Evolutionary conservation across 2,797 vertebrate genomes (phyloP), one percentile per base, ranked within the genome.

Genomic region (Crenuchus spilurus): DNA sequence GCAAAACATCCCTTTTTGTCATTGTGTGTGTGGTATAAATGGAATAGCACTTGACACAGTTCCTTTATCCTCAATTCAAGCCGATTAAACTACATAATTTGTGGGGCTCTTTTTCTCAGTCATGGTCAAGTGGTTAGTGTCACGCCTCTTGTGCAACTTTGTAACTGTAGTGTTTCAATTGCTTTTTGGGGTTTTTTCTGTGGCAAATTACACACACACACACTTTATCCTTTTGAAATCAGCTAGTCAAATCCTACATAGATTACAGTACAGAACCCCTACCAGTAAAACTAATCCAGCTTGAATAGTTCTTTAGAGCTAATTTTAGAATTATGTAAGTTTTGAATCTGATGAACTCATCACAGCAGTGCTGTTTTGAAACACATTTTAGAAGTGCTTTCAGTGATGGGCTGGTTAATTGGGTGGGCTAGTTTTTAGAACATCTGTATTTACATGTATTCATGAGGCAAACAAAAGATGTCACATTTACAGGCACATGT

Each of bases 251-350:
- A 52, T 52, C 49, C 24, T 11, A 5, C 16, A 13, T 11, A 52
- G 11, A 28, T 52, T 52, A 14, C 24, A 14, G 26, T 28, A 52
- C 49, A 52, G 24, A 28, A 28, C 49, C 49, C 14, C 24, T 24
- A 22, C 11, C 28, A 11, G 22, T 52, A 41, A 62, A 72, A 62
- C 57, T 6, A 41, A 72, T 52, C 24, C 24, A 52, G 49, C 49
- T 28, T 52, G 1, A 28, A 26, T 51, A 26, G 22, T 26, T n/a
- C 44, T 42, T 42, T 30, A 30, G 9, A 37, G 13, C n/a, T 37
- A 11, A 4, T 58, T 10, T 35, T 30, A 14, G 1, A 46, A 18
- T 46, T 44, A 46, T 2, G 1, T 7, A 46, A 18, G n/a, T 46
- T 46, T 49, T 7, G 2, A 22, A 22, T 22, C 46, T 49, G 46